Conservation (phyloP, 2,797 vertebrate genomes). For the Coccyzus lansbergi region DNA sequence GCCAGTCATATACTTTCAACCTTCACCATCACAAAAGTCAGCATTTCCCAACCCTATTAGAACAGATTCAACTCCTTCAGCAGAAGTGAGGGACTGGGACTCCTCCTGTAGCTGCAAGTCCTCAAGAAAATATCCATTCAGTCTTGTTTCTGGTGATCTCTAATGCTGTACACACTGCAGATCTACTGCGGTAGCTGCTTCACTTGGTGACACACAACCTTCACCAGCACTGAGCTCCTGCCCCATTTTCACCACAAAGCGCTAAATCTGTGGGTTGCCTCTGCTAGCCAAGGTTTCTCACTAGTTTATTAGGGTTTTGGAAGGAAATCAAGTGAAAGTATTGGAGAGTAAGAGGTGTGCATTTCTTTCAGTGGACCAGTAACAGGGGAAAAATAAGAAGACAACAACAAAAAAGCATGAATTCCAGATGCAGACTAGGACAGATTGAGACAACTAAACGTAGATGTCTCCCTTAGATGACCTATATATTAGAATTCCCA, state of each 20-base stretch:
- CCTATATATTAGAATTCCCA: no score
- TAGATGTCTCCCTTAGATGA: no score
- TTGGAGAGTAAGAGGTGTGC: background rate
- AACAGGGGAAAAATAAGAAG: background rate
- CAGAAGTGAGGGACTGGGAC: no score
- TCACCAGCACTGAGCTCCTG: background rate
- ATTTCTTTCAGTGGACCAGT: background rate
- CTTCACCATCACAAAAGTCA: background rate
- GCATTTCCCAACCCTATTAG: no score
- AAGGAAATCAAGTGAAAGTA: background rate
- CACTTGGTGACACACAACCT: background rate
- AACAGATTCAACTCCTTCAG: no score
- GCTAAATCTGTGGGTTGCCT: background rate
- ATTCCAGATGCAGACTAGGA: no score
- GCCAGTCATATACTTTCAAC: background rate
- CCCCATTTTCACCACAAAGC: background rate
- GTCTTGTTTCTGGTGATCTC: no score
- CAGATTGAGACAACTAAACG: no score
- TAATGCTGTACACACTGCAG: no score
- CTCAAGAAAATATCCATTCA: no score
- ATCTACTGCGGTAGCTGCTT: no score
- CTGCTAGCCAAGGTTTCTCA: background rate
- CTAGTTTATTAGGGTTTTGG: background rate
- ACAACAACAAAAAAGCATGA: background rate
- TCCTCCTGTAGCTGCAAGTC: no score